Percentiles rank a stretch among this genome's conserved stretches.
These are phyloP conservation scores for Ruditapes philippinarum DNA, from an alignment of 1,140 invertebrate species.

Conservation along the genomic window DNA sequence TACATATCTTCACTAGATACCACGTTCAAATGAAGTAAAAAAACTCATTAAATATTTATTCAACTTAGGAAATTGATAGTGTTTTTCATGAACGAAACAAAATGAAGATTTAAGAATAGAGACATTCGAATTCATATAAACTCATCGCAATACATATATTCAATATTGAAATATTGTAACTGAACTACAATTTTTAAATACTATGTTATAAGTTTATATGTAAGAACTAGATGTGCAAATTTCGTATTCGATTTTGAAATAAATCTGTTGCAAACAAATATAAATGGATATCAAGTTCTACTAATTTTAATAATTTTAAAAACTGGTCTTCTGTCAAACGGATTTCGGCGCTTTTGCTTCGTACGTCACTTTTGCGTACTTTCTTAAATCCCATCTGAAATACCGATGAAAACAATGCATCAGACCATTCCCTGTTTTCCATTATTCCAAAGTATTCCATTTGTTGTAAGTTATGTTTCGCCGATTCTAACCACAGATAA, in stretches of 20 bases:
- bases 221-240: not conserved
- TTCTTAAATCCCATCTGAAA: slow-evolving; percentile 92
- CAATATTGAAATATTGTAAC: too few species aligned
- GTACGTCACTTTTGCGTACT: slow-evolving; percentile 67
- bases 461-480: slow-evolving; percentile 96
- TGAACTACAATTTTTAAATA: too few species aligned
- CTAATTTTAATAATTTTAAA: slow-evolving; percentile 92
- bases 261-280: slow-evolving; percentile 97
- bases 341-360: slow-evolving; percentile 84
- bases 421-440: slow-evolving; percentile 96
- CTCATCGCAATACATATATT: too few species aligned
- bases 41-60: too few species aligned
- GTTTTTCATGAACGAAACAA: too few species aligned
- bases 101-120: too few species aligned
- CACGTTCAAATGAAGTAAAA: too few species aligned
- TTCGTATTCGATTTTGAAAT: slow-evolving; percentile 91
- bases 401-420: slow-evolving; percentile 98
- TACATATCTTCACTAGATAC: too few species aligned
- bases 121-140: too few species aligned
- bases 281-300: slow-evolving; percentile 96
- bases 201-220: too few species aligned
- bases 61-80: too few species aligned
- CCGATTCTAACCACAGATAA: slow-evolving; percentile 95
- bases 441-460: slow-evolving; percentile 99
- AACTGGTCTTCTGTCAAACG: slow-evolving; percentile 91